Evolutionary conservation across 1,140 invertebrate species (phyloP).

Genomic region (Lasioglossum baleicum): DNA sequence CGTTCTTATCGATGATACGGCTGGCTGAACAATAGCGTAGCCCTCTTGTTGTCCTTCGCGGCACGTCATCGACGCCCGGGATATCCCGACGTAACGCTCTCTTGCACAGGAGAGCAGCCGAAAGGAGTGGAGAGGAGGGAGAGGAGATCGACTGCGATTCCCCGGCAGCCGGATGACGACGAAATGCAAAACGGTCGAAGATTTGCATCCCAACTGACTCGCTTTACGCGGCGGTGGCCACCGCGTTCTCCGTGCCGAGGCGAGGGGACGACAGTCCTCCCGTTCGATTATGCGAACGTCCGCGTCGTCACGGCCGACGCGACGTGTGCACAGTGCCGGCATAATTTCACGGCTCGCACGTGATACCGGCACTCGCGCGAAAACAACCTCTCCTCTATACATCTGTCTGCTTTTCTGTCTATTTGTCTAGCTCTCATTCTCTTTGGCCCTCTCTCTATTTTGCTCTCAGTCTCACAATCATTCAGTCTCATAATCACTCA

Average conservation of each 20-base stretch:
- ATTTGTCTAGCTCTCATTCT: too few relatives aligned
- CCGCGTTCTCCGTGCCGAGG: background rate
- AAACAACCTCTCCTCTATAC: background rate
- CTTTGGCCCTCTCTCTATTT: too few relatives aligned
- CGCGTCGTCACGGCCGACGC: conserved; percentile 59
- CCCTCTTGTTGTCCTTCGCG: too few relatives aligned
- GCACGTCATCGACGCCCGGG: background rate
- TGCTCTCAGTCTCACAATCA: too few relatives aligned
- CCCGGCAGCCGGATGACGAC: conserved; percentile 45
- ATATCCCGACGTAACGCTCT: conserved; percentile 54
- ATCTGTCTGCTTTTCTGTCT: too few relatives aligned
- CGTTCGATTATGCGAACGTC: conserved; percentile 68
- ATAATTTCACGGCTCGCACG: conserved; percentile 68
- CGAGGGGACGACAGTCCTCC: background rate
- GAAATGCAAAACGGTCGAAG: conserved; percentile 66
- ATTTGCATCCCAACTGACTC: conserved; percentile 68
- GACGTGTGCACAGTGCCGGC: conserved; percentile 51
- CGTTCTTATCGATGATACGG: conserved; percentile 27
- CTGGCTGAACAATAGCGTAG: too few relatives aligned
- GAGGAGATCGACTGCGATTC: background rate
- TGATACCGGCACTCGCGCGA: conserved; percentile 28
- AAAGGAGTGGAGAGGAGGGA: too few relatives aligned
- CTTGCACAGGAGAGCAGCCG: conserved; percentile 29
- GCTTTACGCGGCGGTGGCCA: conserved; percentile 53
- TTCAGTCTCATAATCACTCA: too few relatives aligned